Evolutionary conservation across 2,797 vertebrate species (phyloP), one percentile per base, ranked within the genome.

Genomic region (Scyliorhinus canicula): DNA sequence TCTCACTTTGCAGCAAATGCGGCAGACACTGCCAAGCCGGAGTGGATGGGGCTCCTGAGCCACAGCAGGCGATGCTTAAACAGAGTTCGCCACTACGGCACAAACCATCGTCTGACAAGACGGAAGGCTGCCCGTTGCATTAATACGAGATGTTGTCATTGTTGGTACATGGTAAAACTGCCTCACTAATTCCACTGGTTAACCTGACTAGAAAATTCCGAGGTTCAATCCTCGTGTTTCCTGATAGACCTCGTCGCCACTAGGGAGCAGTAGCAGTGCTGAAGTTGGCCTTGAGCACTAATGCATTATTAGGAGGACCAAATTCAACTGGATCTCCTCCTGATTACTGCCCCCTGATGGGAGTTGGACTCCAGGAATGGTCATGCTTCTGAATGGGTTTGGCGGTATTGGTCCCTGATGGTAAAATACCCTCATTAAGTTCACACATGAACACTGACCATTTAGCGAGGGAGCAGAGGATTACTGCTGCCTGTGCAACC

Each of bases 271-370:
- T 0, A 90, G 16, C 52, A 14, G 86, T 35, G 16, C 85, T 14
- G 12, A 12, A n/a, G 35, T 79, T 79, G 74, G n/a, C 77, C 16
- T 79, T 44, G 40, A 14, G 28, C 28, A 4, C 77, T 79, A n/a
- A n/a, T n/a, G n/a, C 14, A 5, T 16, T 3, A 21, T 44, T 7
- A 79, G n/a, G 16, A 79, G 40, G 40, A 44, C 40, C 16, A 79
- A 44, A 79, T 44, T 44, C 88, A 91, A 19, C 50, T 16, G 35
- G 60, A 57, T n/a, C 21, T 63, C 57, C 55, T 91, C 35, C 19
- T 60, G 60, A 91, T 63, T 35, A 57, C 88, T 91, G 88, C 88
- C 88, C 88, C 57, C 88, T 63, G 57, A 55, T 40, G 88, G 88
- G 24, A 91, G 21, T 91, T 57, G 86, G 35, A 57, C 31, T n/a